Percentiles rank a stretch among this genome's conserved stretches.
phyloP scores from a whole-genome alignment of 2,797 vertebrate genomes.

The Harpagifer antarcticus region DNA sequence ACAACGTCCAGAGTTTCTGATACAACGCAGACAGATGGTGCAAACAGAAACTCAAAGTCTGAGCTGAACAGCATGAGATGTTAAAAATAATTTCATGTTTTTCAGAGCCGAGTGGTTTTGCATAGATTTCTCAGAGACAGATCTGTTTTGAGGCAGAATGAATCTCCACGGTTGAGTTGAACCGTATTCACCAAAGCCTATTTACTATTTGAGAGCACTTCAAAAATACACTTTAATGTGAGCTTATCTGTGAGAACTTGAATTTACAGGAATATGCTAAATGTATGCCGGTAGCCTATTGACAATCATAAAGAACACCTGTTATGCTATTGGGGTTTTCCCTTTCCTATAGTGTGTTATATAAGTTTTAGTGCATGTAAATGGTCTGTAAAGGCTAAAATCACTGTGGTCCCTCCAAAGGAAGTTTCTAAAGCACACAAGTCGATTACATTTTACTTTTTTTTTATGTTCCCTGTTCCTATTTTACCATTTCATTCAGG shows the following conservation, averaged over 20 bases:
- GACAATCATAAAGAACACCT: too few relatives aligned
- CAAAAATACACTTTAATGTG: background rate
- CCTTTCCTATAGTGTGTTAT: too few relatives aligned
- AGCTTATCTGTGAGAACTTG: too few relatives aligned
- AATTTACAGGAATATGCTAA: too few relatives aligned
- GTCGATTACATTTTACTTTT: too few relatives aligned
- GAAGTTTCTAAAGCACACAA: too few relatives aligned
- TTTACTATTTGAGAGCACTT: background rate
- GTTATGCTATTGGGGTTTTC: too few relatives aligned
- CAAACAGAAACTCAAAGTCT: slow-evolving; percentile 34
- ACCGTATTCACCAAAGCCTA: background rate
- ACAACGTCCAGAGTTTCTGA: slow-evolving; percentile 21
- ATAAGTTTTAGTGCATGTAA: too few relatives aligned
- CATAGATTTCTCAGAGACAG: slow-evolving; percentile 20
- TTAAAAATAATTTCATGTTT: slow-evolving; percentile 36
- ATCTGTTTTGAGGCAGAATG: slow-evolving; percentile 6
- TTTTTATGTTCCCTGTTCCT: too few relatives aligned
- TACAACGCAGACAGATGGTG: slow-evolving; percentile 27
- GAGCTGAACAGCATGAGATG: slow-evolving; percentile 32
- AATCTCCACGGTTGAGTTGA: slow-evolving; percentile 1
- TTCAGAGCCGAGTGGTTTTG: slow-evolving; percentile 7
- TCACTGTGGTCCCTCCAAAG: too few relatives aligned
- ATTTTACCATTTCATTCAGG: background rate
- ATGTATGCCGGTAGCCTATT: too few relatives aligned
- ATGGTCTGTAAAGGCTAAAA: too few relatives aligned